Conservation (phyloP, 2,888 invertebrate species). For the Drosophila mulleri region DNA sequence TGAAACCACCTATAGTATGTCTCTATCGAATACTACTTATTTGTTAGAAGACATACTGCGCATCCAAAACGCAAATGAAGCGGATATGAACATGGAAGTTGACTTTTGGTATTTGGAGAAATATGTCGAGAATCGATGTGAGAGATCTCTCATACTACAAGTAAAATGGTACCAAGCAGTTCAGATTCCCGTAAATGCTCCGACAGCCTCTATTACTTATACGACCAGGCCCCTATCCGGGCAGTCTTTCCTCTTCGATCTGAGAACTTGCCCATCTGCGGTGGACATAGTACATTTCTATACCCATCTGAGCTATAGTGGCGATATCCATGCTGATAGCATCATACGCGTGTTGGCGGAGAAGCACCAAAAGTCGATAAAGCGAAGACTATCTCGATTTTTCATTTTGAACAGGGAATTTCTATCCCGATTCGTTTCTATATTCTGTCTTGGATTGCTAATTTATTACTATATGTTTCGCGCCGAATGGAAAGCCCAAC, state of each 20-base stretch:
- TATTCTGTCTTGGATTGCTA: not conserved
- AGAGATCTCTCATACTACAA: not conserved
- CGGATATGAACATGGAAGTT: too few relatives aligned
- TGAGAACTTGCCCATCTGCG: not conserved
- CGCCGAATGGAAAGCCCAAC: not conserved
- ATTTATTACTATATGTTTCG: not conserved
- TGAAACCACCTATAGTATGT: not conserved
- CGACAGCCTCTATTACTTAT: not conserved
- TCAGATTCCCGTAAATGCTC: not conserved
- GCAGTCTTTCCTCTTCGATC: not conserved
- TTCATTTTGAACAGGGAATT: not conserved
- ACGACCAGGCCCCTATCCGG: not conserved
- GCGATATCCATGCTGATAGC: not conserved
- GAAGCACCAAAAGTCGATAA: too few relatives aligned
- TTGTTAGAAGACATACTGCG: not conserved
- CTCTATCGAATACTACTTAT: too few relatives aligned
- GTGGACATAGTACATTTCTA: not conserved
- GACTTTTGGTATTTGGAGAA: not conserved
- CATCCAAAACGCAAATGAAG: fast-evolving
- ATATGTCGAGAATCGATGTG: not conserved
- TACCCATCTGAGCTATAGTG: not conserved
- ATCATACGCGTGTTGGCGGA: not conserved
- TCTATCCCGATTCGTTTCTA: not conserved
- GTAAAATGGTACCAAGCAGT: not conserved
- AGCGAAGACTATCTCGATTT: too few relatives aligned